Conservation (phyloP, 2,888 invertebrate species). For the Archaeoteleia sp. region DNA sequence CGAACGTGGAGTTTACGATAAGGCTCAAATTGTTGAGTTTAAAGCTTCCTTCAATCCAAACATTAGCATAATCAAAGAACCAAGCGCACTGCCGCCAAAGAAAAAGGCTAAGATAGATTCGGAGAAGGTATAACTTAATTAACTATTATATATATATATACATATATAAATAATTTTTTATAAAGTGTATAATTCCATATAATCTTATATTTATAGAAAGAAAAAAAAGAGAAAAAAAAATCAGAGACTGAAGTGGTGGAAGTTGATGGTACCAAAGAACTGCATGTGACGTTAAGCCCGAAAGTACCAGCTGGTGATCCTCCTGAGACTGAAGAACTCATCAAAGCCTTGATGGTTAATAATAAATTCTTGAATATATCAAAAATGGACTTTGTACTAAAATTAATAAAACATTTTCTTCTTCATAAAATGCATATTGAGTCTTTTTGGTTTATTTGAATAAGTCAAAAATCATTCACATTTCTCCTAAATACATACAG, state of each 20-base stretch:
- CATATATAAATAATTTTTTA: neutral
- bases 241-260: conserved; percentile 78
- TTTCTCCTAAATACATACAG: too few species aligned
- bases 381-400: conserved; percentile 56
- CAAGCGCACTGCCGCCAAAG: conserved; percentile 74
- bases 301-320: conserved; percentile 89
- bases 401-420: conserved; percentile 64
- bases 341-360: conserved; percentile 81
- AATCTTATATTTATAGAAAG: conserved; percentile 47
- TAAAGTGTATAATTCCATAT: too few species aligned
- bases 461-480: too few species aligned
- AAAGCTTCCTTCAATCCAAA: conserved; percentile 78
- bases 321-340: conserved; percentile 94
- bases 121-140: conserved; percentile 60
- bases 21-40: conserved; percentile 86
- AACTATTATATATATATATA: conserved; percentile 10
- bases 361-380: conserved; percentile 53
- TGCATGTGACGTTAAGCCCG: conserved; percentile 86
- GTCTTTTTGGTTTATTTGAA: too few species aligned
- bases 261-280: conserved; percentile 84
- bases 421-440: neutral
- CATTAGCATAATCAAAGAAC: conserved; percentile 62
- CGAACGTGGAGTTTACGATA: conserved; percentile 92
- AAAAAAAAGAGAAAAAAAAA: conserved; percentile 76
- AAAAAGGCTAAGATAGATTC: conserved; percentile 75